phyloP scores from a whole-genome alignment of 2,113 vertebrate species.

The Serinus canaria region DNA sequence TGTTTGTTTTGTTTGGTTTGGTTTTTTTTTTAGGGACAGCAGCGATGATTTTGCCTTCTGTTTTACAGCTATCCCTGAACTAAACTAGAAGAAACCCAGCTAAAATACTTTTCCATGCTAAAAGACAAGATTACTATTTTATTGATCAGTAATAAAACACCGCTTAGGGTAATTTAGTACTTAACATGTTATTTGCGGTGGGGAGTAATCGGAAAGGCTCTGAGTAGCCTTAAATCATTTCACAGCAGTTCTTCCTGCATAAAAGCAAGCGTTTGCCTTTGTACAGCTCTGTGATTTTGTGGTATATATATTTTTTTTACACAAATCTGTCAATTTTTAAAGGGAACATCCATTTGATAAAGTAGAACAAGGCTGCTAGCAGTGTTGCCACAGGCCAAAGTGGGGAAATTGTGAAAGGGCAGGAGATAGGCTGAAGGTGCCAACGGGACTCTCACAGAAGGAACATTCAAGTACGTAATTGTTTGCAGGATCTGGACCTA shows the following conservation, averaged over 20 bases:
- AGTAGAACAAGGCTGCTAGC: conserved; percentile 56
- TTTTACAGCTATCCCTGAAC: not conserved
- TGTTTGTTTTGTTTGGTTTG: not conserved
- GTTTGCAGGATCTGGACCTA: conserved; percentile 59
- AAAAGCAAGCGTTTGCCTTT: conserved; percentile 62
- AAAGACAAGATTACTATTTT: conserved; percentile 49
- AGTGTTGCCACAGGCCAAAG: not conserved
- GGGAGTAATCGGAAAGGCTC: conserved; percentile 63
- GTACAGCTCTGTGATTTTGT: conserved; percentile 68
- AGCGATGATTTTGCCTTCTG: not conserved
- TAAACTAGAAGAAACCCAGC: not conserved
- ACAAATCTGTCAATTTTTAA: conserved; percentile 75
- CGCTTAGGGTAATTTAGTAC: conserved; percentile 45
- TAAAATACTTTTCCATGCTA: conserved; percentile 42
- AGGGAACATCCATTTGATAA: conserved; percentile 76
- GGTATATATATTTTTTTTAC: conserved; percentile 9
- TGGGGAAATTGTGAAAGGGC: not conserved
- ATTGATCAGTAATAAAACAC: conserved; percentile 61
- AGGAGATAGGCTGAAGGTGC: conserved; percentile 7
- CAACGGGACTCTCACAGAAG: conserved; percentile 37
- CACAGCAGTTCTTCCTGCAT: conserved; percentile 50
- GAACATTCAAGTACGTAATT: conserved; percentile 54
- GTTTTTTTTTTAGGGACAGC: not conserved
- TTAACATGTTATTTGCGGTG: conserved; percentile 60
- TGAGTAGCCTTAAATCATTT: conserved; percentile 69